Evolutionary conservation across 1,140 invertebrate species (phyloP).

Genomic region (Drosophila erecta): DNA sequence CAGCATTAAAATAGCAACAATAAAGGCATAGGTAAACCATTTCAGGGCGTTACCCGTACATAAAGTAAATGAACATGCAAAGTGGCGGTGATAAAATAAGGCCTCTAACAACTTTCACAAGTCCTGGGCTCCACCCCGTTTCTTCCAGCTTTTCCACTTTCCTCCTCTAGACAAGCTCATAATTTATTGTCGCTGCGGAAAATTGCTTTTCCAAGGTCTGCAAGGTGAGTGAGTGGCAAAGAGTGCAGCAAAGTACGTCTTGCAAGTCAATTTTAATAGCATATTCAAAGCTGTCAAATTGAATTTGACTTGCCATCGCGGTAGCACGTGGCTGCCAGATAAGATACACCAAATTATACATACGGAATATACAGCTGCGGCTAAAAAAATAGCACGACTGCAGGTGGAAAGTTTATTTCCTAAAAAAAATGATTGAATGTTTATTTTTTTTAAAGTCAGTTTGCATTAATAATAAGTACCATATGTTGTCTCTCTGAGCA

Average conservation of each 20-base stretch:
- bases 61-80: constrained; percentile 22
- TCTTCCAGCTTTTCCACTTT: not conserved
- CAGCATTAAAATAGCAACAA: constrained; percentile 11
- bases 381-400: no score
- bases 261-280: constrained; percentile 58
- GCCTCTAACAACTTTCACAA: constrained; percentile 47
- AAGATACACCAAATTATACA: constrained; percentile 30
- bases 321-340: constrained; percentile 18
- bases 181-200: constrained; percentile 56
- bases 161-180: constrained; percentile 10
- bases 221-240: constrained; percentile 25
- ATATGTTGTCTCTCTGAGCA: no score
- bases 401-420: no score
- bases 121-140: not conserved
- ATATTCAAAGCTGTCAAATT: constrained; percentile 51
- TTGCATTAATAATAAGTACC: no score
- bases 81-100: constrained; percentile 32
- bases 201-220: constrained; percentile 61
- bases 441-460: no score
- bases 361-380: not conserved
- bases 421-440: no score
- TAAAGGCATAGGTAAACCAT: constrained; percentile 17
- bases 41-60: constrained; percentile 10
- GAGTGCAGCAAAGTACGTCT: constrained; percentile 33
- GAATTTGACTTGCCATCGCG: constrained; percentile 23